Conservation (phyloP, 2,888 invertebrate genomes). For the Pterostichus madidus region DNA sequence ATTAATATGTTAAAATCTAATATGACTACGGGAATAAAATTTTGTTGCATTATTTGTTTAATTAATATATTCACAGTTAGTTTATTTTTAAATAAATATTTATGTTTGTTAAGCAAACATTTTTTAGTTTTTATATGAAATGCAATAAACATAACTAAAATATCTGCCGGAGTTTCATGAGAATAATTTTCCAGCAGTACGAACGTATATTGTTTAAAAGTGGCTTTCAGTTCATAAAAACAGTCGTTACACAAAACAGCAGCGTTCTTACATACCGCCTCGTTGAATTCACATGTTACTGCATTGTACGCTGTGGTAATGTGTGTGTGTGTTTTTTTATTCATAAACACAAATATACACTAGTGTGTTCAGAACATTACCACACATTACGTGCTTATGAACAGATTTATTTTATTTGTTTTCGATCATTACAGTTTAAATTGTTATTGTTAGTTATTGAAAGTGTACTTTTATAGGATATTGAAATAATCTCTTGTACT, state of each 20-base stretch:
- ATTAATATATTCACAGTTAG: not conserved
- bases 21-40: not conserved
- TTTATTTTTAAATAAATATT: not conserved
- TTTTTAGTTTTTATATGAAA: not conserved
- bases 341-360: no score
- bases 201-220: not conserved
- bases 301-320: not conserved
- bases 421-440: not conserved
- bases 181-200: not conserved
- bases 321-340: no score
- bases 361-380: not conserved
- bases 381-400: not conserved
- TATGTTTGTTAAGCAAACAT: not conserved
- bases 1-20: not conserved
- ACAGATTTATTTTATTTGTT: not conserved
- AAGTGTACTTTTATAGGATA: no score
- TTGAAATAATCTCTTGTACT: no score
- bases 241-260: not conserved
- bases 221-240: slow-evolving; percentile 3
- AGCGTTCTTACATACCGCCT: not conserved
- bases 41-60: not conserved
- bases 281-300: not conserved
- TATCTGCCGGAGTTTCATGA: not conserved
- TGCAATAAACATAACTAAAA: not conserved
- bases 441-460: not conserved